Conservation (phyloP, 2,888 invertebrate genomes). For the Diogma glabrata region DNA sequence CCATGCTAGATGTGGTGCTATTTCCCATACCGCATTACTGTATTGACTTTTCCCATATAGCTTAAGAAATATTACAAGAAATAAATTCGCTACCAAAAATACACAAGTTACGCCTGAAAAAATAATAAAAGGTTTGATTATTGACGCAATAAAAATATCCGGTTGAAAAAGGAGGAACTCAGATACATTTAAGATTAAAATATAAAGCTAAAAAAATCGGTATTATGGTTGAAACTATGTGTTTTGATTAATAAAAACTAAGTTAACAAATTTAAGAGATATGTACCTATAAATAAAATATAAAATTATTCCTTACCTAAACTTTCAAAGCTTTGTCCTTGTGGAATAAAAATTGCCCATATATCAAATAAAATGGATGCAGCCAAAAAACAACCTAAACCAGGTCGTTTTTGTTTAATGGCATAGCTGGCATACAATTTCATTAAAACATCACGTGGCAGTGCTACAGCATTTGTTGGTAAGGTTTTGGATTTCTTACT, state of each 20-base stretch:
- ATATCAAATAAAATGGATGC: conserved; percentile 54
- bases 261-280: too few relatives aligned
- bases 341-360: conserved; percentile 46
- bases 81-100: conserved; percentile 33
- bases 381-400: conserved; percentile 55
- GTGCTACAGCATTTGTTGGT: conserved; percentile 11
- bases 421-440: conserved; percentile 60
- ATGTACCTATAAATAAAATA: too few relatives aligned
- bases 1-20: conserved; percentile 49
- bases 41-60: conserved; percentile 29
- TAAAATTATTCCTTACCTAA: conserved; percentile 26
- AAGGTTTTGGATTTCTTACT: too few relatives aligned
- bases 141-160: background rate
- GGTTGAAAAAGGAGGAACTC: too few relatives aligned
- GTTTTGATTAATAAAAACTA: too few relatives aligned
- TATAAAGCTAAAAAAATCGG: too few relatives aligned
- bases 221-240: too few relatives aligned
- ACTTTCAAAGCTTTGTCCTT: conserved; percentile 35
- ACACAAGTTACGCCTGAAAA: conserved; percentile 30
- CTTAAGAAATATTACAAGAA: conserved; percentile 24
- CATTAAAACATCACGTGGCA: conserved; percentile 50
- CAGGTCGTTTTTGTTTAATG: conserved; percentile 57
- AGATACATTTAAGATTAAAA: too few relatives aligned
- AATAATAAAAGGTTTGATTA: background rate
- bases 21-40: conserved; percentile 34